phyloP scores from a whole-genome alignment of 2,888 invertebrate genomes.

The Tenthredo distinguenda region DNA sequence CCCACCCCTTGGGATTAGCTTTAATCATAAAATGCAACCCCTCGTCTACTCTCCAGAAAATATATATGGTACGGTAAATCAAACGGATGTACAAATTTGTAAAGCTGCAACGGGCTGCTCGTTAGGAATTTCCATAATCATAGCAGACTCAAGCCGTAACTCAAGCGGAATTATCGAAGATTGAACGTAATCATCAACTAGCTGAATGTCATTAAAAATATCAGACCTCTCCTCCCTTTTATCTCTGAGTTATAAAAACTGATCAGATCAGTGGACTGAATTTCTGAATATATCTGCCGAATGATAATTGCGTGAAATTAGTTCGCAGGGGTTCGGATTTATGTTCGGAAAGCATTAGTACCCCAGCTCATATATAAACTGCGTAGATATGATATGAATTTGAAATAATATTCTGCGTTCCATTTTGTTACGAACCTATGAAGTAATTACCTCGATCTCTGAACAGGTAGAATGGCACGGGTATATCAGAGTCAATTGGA shows the following conservation, averaged over 20 bases:
- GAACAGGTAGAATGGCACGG: neutral
- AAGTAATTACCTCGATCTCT: neutral
- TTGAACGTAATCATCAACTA: neutral
- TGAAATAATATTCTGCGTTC: neutral
- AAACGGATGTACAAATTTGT: neutral
- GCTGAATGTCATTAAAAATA: neutral
- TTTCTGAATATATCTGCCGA: neutral
- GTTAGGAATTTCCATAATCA: neutral
- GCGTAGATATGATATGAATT: neutral
- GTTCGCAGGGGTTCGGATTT: neutral
- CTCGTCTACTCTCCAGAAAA: neutral
- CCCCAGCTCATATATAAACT: neutral
- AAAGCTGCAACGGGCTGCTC: neutral
- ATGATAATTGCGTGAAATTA: neutral
- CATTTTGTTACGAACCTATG: neutral
- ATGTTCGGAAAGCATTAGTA: neutral
- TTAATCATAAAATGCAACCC: constrained; percentile 19
- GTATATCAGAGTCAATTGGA: neutral
- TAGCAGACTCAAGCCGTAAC: neutral
- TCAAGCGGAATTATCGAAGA: constrained; percentile 1
- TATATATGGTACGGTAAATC: constrained; percentile 11
- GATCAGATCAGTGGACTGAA: neutral
- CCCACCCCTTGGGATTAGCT: neutral
- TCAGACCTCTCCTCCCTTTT: neutral
- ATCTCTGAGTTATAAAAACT: neutral